Percentiles rank a stretch among this genome's conserved stretches.
phyloP scores from a whole-genome alignment of 2,113 vertebrate genomes.

The Diphyllodes magnificus region DNA sequence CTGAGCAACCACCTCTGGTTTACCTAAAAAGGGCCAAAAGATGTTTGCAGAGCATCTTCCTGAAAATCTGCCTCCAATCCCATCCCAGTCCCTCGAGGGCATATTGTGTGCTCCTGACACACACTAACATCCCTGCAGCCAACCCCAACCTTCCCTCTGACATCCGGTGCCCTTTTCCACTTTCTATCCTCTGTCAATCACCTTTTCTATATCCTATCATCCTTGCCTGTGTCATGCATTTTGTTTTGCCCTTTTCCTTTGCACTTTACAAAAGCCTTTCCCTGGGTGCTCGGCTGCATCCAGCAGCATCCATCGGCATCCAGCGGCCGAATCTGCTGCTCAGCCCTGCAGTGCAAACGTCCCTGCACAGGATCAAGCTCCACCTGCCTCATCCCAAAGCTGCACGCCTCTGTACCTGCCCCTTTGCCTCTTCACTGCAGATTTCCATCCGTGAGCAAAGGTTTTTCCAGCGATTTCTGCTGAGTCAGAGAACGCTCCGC shows the following conservation, averaged over 20 bases:
- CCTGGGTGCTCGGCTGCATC: accelerated
- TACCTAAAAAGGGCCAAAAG: neutral
- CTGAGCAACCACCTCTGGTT: neutral
- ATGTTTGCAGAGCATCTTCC: neutral
- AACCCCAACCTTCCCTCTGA: neutral
- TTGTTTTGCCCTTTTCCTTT: neutral
- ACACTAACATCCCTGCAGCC: neutral
- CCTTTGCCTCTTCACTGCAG: neutral
- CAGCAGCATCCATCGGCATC: neutral
- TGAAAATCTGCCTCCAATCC: neutral
- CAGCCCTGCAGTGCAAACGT: accelerated
- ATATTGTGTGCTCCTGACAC: accelerated
- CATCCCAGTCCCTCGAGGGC: neutral
- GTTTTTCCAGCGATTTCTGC: neutral
- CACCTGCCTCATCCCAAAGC: neutral
- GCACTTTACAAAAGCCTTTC: neutral
- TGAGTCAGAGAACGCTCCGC: constrained; percentile 8
- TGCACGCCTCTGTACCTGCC: neutral
- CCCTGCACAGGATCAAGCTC: neutral
- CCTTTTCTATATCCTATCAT: neutral
- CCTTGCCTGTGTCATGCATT: neutral
- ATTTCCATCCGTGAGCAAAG: neutral
- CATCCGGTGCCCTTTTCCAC: neutral
- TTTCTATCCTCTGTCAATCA: neutral
- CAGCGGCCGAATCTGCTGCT: neutral